Evolutionary conservation across 2,113 vertebrate species (phyloP).

Genomic region (Semnornis frantzii): DNA sequence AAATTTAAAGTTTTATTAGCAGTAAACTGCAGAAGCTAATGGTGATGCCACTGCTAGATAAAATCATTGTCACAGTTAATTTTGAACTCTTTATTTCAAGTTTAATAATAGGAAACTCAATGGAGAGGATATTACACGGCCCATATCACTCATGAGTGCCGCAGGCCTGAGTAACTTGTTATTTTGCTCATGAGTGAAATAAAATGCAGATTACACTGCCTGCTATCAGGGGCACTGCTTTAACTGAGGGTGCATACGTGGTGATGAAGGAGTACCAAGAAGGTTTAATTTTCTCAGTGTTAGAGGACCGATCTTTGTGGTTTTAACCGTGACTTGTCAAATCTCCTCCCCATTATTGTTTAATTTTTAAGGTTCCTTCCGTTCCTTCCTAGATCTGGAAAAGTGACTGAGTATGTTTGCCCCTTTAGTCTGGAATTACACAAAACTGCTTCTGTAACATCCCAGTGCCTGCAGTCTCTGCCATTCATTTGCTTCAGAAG

Average conservation of each 20-base stretch:
- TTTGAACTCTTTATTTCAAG: conserved; percentile 88
- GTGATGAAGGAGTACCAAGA: conserved; percentile 53
- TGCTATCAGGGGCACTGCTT: conserved; percentile 80
- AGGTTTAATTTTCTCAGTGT: conserved; percentile 64
- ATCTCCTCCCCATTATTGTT: not conserved
- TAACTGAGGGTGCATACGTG: conserved; percentile 76
- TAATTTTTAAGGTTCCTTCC: conserved; percentile 28
- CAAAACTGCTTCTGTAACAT: conserved; percentile 19
- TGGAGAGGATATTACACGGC: conserved; percentile 87
- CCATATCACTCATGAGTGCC: conserved; percentile 87
- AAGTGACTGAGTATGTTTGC: not conserved
- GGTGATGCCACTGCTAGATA: conserved; percentile 80
- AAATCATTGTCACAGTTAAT: conserved; percentile 89
- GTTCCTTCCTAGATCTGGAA: not conserved
- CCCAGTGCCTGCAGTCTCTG: not conserved
- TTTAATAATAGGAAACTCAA: conserved; percentile 88
- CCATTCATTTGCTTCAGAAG: not conserved
- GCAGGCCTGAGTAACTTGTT: conserved; percentile 87
- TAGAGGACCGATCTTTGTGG: conserved; percentile 40
- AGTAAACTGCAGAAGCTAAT: conserved; percentile 85
- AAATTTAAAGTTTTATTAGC: conserved; percentile 88
- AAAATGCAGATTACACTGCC: conserved; percentile 84
- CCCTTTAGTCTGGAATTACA: not conserved
- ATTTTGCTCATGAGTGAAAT: conserved; percentile 87
- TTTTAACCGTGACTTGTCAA: conserved; percentile 38